Conservation (phyloP, 2,797 vertebrate genomes). For the Parauchenoglanis ngamensis region DNA sequence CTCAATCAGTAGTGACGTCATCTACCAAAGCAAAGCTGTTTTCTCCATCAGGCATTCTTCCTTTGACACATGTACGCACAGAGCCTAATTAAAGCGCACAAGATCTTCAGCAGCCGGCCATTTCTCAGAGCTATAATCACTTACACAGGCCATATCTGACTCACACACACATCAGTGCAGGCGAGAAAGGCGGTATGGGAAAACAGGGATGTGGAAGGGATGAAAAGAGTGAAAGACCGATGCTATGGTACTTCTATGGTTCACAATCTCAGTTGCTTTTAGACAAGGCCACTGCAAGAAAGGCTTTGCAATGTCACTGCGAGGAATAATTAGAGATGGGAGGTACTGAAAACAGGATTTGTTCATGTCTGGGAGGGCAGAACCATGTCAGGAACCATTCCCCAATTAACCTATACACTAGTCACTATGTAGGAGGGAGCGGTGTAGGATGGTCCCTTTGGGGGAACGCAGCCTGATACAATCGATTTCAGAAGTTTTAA, state of each 20-base stretch:
- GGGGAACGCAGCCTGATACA: conserved; percentile 1
- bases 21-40: conserved; percentile 37
- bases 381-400: conserved; percentile 37
- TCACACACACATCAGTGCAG: conserved; percentile 16
- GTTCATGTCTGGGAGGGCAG: conserved; percentile 24
- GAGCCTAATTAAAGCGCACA: conserved; percentile 49
- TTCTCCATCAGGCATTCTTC: not conserved
- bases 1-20: conserved; percentile 37
- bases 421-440: conserved; percentile 26
- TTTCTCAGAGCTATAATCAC: conserved; percentile 41
- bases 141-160: conserved; percentile 37
- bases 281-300: conserved; percentile 16
- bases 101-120: conserved; percentile 34
- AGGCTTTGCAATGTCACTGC: conserved; percentile 1
- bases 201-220: conserved; percentile 29
- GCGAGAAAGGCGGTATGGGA: not conserved
- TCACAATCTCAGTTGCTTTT: conserved; percentile 21
- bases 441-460: not conserved
- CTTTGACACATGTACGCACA: not conserved
- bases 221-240: conserved; percentile 33
- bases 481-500: conserved; percentile 57
- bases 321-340: conserved; percentile 30
- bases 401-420: conserved; percentile 41
- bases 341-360: conserved; percentile 14
- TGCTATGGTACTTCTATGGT: conserved; percentile 18